Conservation (phyloP, 1,140 invertebrate species). For the Melipona quadrifasciata region DNA sequence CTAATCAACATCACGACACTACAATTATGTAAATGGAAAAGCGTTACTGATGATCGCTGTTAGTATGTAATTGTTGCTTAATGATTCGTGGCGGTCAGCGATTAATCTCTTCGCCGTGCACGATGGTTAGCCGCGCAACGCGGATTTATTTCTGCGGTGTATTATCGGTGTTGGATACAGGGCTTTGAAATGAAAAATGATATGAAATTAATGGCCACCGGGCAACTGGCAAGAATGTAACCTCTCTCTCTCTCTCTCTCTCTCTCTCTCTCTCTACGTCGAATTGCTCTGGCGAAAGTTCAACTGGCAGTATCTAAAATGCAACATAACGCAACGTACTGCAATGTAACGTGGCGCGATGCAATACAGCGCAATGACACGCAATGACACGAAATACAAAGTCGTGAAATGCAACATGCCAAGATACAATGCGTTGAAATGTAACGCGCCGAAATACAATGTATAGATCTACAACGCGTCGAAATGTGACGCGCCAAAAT, state of each 20-base stretch:
- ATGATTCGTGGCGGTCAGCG: slow-evolving; percentile 35
- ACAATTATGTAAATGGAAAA: slow-evolving; percentile 51
- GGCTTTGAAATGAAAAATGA: slow-evolving; percentile 34
- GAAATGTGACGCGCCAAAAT: too few relatives aligned
- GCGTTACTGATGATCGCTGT: slow-evolving; percentile 39
- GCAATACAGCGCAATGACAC: too few relatives aligned
- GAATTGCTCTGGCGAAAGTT: neutral
- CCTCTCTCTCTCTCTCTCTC: neutral
- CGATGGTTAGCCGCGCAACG: neutral
- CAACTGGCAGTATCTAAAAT: neutral
- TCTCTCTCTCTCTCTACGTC: neutral
- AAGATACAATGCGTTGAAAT: too few relatives aligned
- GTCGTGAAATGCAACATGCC: neutral
- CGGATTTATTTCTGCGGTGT: slow-evolving; percentile 39
- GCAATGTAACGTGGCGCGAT: neutral
- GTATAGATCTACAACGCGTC: too few relatives aligned
- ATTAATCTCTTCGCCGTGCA: slow-evolving; percentile 36
- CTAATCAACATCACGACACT: neutral
- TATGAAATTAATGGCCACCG: slow-evolving; percentile 7
- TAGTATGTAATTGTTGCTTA: slow-evolving; percentile 43
- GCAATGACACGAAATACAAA: too few relatives aligned
- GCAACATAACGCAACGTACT: neutral
- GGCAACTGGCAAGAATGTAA: neutral
- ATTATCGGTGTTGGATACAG: slow-evolving; percentile 37
- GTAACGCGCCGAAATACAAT: too few relatives aligned